Base-by-base conservation (phyloP, 1,140 invertebrate species). In the Nasonia vitripennis region DNA sequence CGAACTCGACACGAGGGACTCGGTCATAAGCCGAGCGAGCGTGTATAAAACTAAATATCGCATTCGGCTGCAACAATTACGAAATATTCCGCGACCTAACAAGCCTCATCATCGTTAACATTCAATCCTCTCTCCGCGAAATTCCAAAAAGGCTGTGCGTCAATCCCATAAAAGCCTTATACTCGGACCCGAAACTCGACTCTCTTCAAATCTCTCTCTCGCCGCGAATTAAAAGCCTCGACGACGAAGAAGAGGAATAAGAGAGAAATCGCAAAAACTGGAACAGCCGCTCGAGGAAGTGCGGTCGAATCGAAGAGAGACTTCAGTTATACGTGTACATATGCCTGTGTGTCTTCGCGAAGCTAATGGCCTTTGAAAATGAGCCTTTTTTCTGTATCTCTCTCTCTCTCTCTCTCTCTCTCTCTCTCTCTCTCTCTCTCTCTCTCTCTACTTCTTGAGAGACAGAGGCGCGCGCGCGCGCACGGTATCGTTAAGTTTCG, bases 201-300 rank as follows among this genome's bases (percentile, higher is more conserved):
- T 74, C 70, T 71, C 68, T 37, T 62, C 68, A n/a, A 73, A 81
- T 71, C 68, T 81, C 41, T 34, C 34, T 37, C 34, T 81, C 41
- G 17, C 37, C 2, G 45, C 20, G 68, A 81, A 81, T 55, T 34
- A 55, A 74, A 74, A n/a, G 81, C 41, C 41, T 34, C 71, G 20
- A 7, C n/a, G 20, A 12, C 37, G 23, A 34, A 12, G 31, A 31
- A n/a, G 23, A 4, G 9, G 23, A 71, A 7, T 1, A 0, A n/a
- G 67, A 23, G 23, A 68, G 23, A 68, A 12, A n/a, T 82, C 71
- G 80, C 62, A 82, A 82, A 82, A 82, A 82, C 23, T 82, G 80
- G 80, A 82, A 82, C 48, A 62, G 27, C 80, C 41, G 31, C 34
- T 7, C 1, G 62, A 83, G 74, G 37, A 78, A 78, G 62, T 67